A percentile compares a stretch with the other conserved stretches of the same genome.
phyloP scores from a whole-genome alignment of 2,797 vertebrate species.

The Falco novaeseelandiae region DNA sequence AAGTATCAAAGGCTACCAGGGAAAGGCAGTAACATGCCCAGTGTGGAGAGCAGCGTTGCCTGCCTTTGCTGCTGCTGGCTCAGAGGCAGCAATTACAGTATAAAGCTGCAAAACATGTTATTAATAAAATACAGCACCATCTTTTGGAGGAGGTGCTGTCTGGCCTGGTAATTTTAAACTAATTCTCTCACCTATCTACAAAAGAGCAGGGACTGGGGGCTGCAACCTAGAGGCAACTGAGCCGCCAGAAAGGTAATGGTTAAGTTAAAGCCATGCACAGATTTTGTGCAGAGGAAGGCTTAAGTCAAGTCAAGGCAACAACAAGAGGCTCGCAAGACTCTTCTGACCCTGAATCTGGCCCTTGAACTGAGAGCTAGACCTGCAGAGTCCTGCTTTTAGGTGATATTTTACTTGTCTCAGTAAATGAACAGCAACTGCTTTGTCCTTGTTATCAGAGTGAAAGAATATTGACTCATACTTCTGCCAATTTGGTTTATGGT shows the following conservation, averaged over 20 bases:
- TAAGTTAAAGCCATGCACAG: neutral
- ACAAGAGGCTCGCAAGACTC: neutral
- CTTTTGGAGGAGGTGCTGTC: neutral
- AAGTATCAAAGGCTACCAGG: neutral
- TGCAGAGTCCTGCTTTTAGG: neutral
- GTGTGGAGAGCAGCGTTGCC: fast-evolving
- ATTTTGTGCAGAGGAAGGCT: neutral
- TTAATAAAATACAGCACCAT: neutral
- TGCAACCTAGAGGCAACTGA: neutral
- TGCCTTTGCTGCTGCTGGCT: neutral
- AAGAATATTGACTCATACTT: slow-evolving; percentile 15
- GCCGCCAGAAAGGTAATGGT: neutral
- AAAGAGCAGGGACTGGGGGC: neutral
- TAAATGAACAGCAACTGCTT: neutral
- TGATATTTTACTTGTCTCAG: neutral
- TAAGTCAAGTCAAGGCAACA: neutral
- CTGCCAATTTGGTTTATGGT: neutral
- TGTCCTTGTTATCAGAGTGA: neutral
- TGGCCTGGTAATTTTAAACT: neutral
- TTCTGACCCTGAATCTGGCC: neutral
- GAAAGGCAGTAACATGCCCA: neutral
- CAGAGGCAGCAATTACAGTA: neutral
- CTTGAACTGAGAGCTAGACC: neutral
- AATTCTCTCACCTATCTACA: neutral
- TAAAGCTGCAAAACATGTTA: neutral